These are phyloP conservation scores for Caenorhabditis macrosperma DNA, from an alignment of 2,888 invertebrate species.

Conservation along the genomic window DNA sequence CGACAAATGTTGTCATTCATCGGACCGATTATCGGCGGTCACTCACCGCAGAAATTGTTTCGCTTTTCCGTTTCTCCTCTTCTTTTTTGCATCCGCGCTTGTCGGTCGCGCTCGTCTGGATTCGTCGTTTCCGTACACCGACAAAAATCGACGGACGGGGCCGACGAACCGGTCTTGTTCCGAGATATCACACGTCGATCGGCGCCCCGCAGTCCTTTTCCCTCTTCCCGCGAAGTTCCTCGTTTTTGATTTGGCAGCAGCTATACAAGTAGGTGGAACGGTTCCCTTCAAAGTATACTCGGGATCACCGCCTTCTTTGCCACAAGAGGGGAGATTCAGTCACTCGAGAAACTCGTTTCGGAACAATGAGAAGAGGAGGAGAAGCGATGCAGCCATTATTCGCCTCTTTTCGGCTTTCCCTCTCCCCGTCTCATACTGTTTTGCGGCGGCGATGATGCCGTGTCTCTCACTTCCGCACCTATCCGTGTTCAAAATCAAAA, in stretches of 20 bases:
- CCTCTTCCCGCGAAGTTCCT: background rate
- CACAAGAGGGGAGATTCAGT: background rate
- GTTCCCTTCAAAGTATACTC: constrained; percentile 9
- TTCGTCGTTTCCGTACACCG: constrained; percentile 16
- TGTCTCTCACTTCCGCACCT: background rate
- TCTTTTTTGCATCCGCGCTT: constrained; percentile 2
- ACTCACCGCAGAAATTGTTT: constrained; percentile 7
- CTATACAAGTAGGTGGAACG: constrained; percentile 21
- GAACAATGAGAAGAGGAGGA: constrained; percentile 9
- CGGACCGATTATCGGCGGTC: constrained; percentile 22
- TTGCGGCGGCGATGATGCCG: background rate
- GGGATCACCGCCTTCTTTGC: constrained; percentile 12
- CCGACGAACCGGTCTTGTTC: constrained; percentile 10
- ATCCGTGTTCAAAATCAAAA: too few relatives aligned
- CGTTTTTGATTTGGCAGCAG: background rate
- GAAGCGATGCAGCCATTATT: constrained; percentile 4
- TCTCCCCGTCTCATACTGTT: background rate
- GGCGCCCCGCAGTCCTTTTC: background rate
- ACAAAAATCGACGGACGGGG: constrained; percentile 3
- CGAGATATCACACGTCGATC: constrained; percentile 9
- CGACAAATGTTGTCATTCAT: constrained; percentile 13
- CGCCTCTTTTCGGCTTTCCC: background rate
- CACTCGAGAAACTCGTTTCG: constrained; percentile 16
- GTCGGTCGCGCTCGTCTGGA: constrained; percentile 21
- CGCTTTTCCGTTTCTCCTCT: constrained; percentile 4